These are phyloP conservation scores for Drosophila rhopaloa DNA, from an alignment of 1,140 invertebrate species.

Conservation along the genomic window DNA sequence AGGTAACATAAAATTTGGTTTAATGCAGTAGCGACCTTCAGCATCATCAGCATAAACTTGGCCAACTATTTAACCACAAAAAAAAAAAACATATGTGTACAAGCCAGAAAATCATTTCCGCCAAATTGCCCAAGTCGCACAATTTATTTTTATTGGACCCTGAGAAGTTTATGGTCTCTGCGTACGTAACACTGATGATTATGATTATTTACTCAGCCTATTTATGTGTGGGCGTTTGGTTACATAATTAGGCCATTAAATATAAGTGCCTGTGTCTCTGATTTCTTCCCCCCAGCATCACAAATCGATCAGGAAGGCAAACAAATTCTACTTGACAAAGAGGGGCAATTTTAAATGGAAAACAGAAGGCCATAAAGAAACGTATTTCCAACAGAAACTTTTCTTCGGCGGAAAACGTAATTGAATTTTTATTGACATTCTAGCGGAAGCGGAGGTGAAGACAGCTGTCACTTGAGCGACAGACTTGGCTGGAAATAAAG, in stretches of 20 bases:
- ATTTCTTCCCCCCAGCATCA: slow-evolving; percentile 52
- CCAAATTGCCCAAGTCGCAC: slow-evolving; percentile 27
- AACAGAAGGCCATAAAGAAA: slow-evolving; percentile 60
- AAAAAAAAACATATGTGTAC: slow-evolving; percentile 29
- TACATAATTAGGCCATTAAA: slow-evolving; percentile 79
- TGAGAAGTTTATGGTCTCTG: slow-evolving; percentile 23
- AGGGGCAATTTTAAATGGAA: slow-evolving; percentile 60
- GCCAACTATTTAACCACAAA: slow-evolving; percentile 24
- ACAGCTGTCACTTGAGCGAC: slow-evolving; percentile 24
- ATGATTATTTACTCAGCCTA: slow-evolving; percentile 65
- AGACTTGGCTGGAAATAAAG: slow-evolving; percentile 45
- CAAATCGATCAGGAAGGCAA: slow-evolving; percentile 59
- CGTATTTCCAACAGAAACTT: slow-evolving; percentile 45
- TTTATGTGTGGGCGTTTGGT: slow-evolving; percentile 47
- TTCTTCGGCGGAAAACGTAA: slow-evolving; percentile 61
- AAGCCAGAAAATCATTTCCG: slow-evolving; percentile 16
- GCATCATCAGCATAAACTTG: slow-evolving; percentile 50
- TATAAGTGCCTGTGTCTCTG: slow-evolving; percentile 61
- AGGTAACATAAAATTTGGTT: slow-evolving; percentile 42
- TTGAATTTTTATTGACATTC: slow-evolving; percentile 82
- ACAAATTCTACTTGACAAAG: slow-evolving; percentile 67
- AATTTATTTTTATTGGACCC: slow-evolving; percentile 61
- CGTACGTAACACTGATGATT: slow-evolving; percentile 34
- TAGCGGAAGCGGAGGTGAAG: slow-evolving; percentile 27
- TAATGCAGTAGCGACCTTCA: slow-evolving; percentile 36